Evolutionary conservation across 2,113 vertebrate species (phyloP).

Genomic region (Morone saxatilis): DNA sequence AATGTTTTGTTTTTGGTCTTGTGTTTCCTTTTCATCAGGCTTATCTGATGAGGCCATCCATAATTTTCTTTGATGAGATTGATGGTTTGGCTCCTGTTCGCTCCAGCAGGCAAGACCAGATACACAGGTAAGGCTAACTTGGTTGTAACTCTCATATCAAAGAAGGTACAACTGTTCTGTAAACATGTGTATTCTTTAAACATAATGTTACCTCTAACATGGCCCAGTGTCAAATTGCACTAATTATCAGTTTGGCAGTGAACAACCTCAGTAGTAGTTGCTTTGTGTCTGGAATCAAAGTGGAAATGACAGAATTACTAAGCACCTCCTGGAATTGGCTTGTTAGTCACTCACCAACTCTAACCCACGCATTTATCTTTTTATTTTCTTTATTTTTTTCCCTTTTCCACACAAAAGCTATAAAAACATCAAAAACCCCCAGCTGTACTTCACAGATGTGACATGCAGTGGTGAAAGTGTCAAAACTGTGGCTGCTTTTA

Average conservation of each 20-base stretch:
- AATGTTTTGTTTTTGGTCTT: neutral
- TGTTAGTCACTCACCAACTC: neutral
- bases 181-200: neutral
- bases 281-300: neutral
- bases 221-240: neutral
- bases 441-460: neutral
- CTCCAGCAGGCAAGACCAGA: slow-evolving; percentile 99
- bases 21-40: slow-evolving; percentile 83
- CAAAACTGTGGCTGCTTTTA: neutral
- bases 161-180: neutral
- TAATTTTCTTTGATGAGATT: slow-evolving; percentile 99
- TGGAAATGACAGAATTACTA: neutral
- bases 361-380: neutral
- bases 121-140: slow-evolving; percentile 91
- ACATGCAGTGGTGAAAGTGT: neutral
- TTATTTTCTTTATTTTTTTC: neutral
- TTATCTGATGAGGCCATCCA: slow-evolving; percentile 99
- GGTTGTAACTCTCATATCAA: neutral
- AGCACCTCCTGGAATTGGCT: neutral
- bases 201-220: neutral
- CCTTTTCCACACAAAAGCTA: neutral
- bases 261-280: neutral
- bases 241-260: neutral
- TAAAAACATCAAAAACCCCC: neutral
- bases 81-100: slow-evolving; percentile 99